Evolutionary conservation across 2,797 vertebrate genomes (phyloP).

Genomic region (Lepus townsendii): DNA sequence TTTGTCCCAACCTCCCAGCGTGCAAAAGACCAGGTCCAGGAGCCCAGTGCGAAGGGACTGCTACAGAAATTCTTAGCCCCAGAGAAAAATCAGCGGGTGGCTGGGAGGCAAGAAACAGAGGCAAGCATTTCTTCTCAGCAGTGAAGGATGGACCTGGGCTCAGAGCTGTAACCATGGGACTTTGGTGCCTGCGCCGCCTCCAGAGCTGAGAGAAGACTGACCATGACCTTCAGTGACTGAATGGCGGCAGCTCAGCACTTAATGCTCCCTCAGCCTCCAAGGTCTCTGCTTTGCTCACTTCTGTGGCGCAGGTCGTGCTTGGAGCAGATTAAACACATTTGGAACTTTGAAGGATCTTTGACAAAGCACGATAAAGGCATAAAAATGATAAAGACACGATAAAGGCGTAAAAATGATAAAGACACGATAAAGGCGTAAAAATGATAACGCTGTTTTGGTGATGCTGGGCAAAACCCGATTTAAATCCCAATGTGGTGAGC

Average conservation of each 20-base stretch:
- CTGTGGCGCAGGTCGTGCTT: background rate
- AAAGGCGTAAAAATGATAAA: background rate
- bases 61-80: conserved; percentile 27
- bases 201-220: conserved; percentile 54
- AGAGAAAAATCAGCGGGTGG: conserved; percentile 42
- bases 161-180: conserved; percentile 53
- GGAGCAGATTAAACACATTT: background rate
- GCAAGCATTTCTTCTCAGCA: conserved; percentile 75
- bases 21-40: background rate
- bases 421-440: too few species aligned
- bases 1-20: conserved; percentile 15
- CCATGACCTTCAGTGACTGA: background rate
- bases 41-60: background rate
- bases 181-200: conserved; percentile 63
- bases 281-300: background rate
- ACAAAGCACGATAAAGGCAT: background rate
- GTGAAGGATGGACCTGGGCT: conserved; percentile 51
- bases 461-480: background rate
- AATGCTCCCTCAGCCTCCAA: background rate
- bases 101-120: conserved; percentile 52
- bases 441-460: background rate
- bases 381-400: background rate
- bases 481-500: background rate
- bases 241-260: background rate
- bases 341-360: background rate